Evolutionary conservation across 2,888 invertebrate genomes (phyloP), one percentile per base, ranked within the genome.

Genomic region (Plebejus melissa): DNA sequence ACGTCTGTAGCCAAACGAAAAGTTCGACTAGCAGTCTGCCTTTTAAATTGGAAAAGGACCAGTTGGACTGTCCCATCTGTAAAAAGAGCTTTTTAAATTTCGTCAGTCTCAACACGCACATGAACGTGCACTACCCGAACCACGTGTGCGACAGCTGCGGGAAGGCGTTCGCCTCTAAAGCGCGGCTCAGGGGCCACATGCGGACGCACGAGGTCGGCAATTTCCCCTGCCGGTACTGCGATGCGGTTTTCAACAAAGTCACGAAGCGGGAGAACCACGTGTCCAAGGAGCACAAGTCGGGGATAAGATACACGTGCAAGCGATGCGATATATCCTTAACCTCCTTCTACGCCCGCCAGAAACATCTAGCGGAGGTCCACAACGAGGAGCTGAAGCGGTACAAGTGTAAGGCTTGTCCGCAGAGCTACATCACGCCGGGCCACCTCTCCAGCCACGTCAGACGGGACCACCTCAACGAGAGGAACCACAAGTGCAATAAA

Each of bases 81-180:
- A 85, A 89, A 72, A 91, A 91, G 78, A 87, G 83, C 0, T 93
- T 93, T 74, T 72, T 93, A 0, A 93, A 93, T 72, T 93, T 88
- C 65, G 92, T 93, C 16, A 89, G 84, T 75, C 76, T 93, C 0
- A 93, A 93, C 69, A 93, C 90, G 0, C 94, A 94, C 76, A 94
- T 94, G 91, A 94, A 94, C 54, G 82, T 91, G 0, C 94, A 94
- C 13, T 94, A 92, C 57, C 93, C 93, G 0, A 90, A 93, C 74
- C 91, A 94, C 77, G 92, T 94, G 0, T 94, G 94, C 76, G 91
- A 93, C 76, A 91, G 86, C 78, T 94, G 94, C 76, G 93, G 93
- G 0, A 94, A 94, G 75, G 93, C 93, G 0, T 94, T 94, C 77
- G 94, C 94, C 1, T 94, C 94, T 0, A 90, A 90, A 77, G 91